Evolutionary conservation across 1,140 invertebrate genomes (phyloP), one percentile per base, ranked within the genome.

Genomic region (Drosophila bocqueti): DNA sequence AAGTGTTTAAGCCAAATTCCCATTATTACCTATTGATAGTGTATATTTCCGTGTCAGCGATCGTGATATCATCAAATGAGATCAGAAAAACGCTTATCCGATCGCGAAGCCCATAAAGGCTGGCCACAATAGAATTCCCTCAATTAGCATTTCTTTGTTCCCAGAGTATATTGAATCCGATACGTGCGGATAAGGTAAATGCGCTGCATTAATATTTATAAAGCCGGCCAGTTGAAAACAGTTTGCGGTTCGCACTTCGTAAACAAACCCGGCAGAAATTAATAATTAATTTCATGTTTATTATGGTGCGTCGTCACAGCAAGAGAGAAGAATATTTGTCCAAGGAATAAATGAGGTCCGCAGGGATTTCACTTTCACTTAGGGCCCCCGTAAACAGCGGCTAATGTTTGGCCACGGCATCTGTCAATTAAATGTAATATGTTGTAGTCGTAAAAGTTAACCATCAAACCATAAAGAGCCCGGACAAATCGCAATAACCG

Each of bases 401-500:
- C 52, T 38, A 38, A 40, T 42, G 54, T 24, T 34, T n/a, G 46
- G 47, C 64, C 67, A 77, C 50, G 52, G 69, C 54, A 29, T 46
- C 64, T 78, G 77, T 64, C 83, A 89, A 89, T 87, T 87, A 84
- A 89, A 81, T 71, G 65, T 71, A 75, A 89, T 78, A 87, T 89
- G 84, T 74, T 80, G 76, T 65, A 64, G 76, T 89, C 84, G 59
- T 87, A 77, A 89, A 87, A 58, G 38, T 18, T 60, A 34, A 55
- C 55, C 52, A 75, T 45, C 50, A 26, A 36, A 34, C 79, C 80
- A 80, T 77, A 86, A 86, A 69, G 36, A 68, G 69, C 46, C 66
- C 15, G 46, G 26, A 59, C 69, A 83, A 80, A 68, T 50, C 50
- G 75, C 69, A 82, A 86, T 85, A 85, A 86, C 38, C 69, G 43